These are phyloP conservation scores for Drosophila niveifrons DNA, from an alignment of 2,888 invertebrate genomes.

Conservation along the genomic window DNA sequence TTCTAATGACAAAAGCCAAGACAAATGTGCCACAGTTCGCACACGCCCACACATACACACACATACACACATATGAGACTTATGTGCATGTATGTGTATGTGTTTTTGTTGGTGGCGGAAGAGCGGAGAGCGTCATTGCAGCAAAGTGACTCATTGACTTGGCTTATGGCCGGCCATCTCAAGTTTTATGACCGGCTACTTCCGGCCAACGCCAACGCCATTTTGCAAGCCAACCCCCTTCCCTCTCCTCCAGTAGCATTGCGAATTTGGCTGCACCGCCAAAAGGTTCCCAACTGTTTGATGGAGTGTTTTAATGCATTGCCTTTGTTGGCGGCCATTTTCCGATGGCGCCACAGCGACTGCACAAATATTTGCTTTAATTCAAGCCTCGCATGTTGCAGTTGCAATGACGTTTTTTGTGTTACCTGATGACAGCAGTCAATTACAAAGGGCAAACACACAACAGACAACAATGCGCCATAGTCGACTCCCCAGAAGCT, in stretches of 20 bases:
- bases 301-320: conserved; percentile 79
- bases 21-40: conserved; percentile 58
- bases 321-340: conserved; percentile 71
- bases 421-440: conserved; percentile 72
- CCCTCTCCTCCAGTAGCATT: conserved; percentile 42
- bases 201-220: conserved; percentile 71
- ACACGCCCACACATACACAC: conserved; percentile 50
- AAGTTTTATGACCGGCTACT: conserved; percentile 82
- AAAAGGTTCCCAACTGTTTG: conserved; percentile 67
- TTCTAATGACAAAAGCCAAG: conserved; percentile 74
- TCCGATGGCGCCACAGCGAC: conserved; percentile 67
- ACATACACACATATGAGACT: conserved; percentile 9
- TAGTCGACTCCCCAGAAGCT: conserved; percentile 5
- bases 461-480: neutral
- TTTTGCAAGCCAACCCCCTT: conserved; percentile 27
- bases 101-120: conserved; percentile 17
- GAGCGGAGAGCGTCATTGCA: conserved; percentile 61
- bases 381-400: conserved; percentile 78
- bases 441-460: conserved; percentile 77
- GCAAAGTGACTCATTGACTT: conserved; percentile 78
- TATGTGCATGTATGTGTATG: neutral
- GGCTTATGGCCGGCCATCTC: conserved; percentile 75
- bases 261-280: conserved; percentile 57
- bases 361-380: conserved; percentile 78
- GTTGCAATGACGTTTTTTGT: conserved; percentile 28